A percentile compares a stretch with the other conserved stretches of the same genome.
phyloP scores from a whole-genome alignment of 2,797 vertebrate genomes.

The Gymnocypris eckloni region DNA sequence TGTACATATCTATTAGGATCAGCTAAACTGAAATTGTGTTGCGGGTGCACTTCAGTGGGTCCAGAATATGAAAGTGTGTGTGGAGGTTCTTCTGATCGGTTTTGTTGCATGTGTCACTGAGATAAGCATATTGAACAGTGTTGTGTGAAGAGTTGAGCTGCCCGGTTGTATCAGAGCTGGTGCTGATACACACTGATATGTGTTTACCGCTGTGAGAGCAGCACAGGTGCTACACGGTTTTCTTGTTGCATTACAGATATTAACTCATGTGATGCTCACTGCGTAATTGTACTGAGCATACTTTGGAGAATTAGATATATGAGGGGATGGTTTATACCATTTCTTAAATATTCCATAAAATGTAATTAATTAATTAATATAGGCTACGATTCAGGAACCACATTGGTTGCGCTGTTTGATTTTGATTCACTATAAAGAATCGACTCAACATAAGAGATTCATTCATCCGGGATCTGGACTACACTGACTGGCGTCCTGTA shows the following conservation, averaged over 20 bases:
- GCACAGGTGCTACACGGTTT: background rate
- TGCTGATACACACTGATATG: conserved; percentile 59
- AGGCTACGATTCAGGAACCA: too few species aligned
- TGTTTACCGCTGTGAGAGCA: conserved; percentile 39
- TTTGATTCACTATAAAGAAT: background rate
- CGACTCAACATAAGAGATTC: too few species aligned
- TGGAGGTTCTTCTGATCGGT: conserved; percentile 1
- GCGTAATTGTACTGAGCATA: too few species aligned
- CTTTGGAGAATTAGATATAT: background rate
- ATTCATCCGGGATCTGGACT: background rate
- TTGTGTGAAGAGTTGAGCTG: conserved; percentile 24
- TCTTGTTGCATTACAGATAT: background rate
- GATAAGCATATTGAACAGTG: conserved; percentile 52
- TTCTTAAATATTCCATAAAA: too few species aligned
- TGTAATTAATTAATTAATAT: too few species aligned
- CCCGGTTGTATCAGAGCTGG: conserved; percentile 29
- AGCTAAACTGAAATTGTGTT: background rate
- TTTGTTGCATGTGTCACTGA: conserved; percentile 35
- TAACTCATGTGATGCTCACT: background rate
- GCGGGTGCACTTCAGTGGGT: background rate
- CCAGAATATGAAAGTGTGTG: background rate
- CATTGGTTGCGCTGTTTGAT: background rate
- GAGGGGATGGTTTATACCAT: too few species aligned
- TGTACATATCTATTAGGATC: background rate
- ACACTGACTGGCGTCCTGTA: background rate